Base-by-base conservation (phyloP, 1,140 invertebrate species). In the Pachypeltis micranthus region DNA sequence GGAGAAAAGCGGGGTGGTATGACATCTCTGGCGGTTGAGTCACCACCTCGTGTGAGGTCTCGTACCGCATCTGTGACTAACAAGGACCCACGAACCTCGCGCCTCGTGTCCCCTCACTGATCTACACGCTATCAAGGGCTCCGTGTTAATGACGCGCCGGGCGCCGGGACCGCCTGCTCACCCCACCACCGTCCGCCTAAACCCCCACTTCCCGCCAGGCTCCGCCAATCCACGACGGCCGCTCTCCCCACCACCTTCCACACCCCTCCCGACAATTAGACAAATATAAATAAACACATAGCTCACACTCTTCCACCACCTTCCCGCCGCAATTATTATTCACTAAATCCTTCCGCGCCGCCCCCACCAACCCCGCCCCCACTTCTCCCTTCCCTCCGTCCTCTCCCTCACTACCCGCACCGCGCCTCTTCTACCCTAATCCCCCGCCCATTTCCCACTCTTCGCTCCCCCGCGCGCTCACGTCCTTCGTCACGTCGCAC, bases 1-100 rank as follows among this genome's bases (percentile, higher is more conserved):
- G 66, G 61, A 69, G 67, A 58, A 63, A 66, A 47, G 68, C 69
- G 61, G 60, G 68, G 63, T 68, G 68, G 62, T 66, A 68, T 47
- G 69, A 67, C 57, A 59, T 59, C 26, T 59, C 57, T 31, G 57
- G 57, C 57, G 57, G 57, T 59, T 59, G 57, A 51, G 47, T 51
- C 47, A 63, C 65, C 67, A 63, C 62, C 27, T 60, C 58, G 47
- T 61, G 47, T 59, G 57, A 59, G 26, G 57, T 59, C 26, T 59
- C 57, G 57, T 29, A 59, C 57, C 57, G 57, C 57, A 59, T 59
- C 57, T 59, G 57, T 59, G 26, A 31, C 47, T 51, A 51, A 10
- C 47, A 51, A 51, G 47, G 47, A 51, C 47, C n/a, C 47, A 51
- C 47, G 47, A 51, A 51, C 47, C 47, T 51, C 47, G 47, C 47